Evolutionary conservation across 2,888 invertebrate species (phyloP), one percentile per base, ranked within the genome.

Genomic region (Ecdyonurus torrentis): DNA sequence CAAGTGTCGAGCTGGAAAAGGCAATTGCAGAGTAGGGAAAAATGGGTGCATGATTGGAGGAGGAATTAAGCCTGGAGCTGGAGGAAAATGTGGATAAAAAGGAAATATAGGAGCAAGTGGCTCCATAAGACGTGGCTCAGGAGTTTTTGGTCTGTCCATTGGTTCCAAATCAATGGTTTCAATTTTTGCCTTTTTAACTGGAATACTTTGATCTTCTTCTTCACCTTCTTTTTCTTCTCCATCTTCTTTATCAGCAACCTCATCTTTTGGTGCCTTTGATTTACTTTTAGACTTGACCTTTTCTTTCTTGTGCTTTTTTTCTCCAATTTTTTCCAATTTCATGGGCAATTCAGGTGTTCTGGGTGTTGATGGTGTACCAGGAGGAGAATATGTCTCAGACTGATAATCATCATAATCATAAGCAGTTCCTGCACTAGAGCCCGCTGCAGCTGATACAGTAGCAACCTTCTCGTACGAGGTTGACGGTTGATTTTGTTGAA

Each of bases 261-360:
- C 61, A 1, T 25, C 52, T 23, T 24, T 60, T 23, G 53, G 50
- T 24, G n/a, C 52, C 25, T 58, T 61, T n/a, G 61, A 50, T 20
- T 61, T 61, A 70, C 68, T 65, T 71, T 74, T 10, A 72, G 71
- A 65, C 70, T 72, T 65, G 70, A 67, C 60, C 61, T 65, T 67
- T 18, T 65, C 66, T 74, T 2, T 68, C 65, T 66, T 76, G 77
- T 10, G 75, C 71, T 67, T 77, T 77, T 65, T 76, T 76, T 70
- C 78, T 80, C 58, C 78, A 76, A 67, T 75, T 77, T 52, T 75
- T 71, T 69, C 77, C 79, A 69, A 83, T 83, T 67, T 69, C 70
- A 81, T 73, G 72, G 80, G 75, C 61, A 80, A 72, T 70, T 81
- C 81, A 0, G 81, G 81, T 18, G 81, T 81, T 72, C 78, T 79